A percentile compares a stretch with the other conserved stretches of the same genome.
Evolutionary conservation across 2,113 vertebrate species (phyloP).

Genomic region (Pan paniscus): DNA sequence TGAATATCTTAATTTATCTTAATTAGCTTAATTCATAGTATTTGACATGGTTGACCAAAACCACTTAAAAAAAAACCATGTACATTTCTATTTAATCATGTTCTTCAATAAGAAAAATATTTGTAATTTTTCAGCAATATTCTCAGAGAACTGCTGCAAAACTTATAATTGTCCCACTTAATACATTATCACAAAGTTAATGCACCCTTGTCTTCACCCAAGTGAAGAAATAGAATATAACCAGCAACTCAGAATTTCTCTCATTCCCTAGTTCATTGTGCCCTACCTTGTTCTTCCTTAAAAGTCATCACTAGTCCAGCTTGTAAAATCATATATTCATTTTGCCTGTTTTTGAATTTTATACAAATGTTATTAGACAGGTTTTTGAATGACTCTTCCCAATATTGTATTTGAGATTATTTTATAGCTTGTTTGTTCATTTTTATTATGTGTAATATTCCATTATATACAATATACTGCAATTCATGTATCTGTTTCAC

Average conservation of each 20-base stretch:
- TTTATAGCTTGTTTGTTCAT: neutral
- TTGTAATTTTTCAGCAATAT: neutral
- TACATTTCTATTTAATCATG: neutral
- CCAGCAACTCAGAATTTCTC: neutral
- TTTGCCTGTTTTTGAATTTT: neutral
- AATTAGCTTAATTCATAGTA: neutral
- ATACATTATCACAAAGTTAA: neutral
- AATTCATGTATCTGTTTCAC: neutral
- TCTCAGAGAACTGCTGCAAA: neutral
- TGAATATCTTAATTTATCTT: neutral
- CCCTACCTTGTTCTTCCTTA: neutral
- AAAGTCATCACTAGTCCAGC: neutral
- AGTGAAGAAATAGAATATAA: neutral
- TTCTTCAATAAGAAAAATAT: neutral
- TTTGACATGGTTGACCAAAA: neutral
- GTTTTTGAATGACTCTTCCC: neutral
- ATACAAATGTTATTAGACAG: neutral
- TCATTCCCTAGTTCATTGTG: neutral
- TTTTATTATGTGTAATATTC: neutral
- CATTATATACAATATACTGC: neutral
- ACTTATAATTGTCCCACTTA: neutral
- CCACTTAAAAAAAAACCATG: neutral
- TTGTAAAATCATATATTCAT: neutral
- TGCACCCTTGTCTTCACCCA: neutral
- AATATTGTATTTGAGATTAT: neutral